Percentiles rank a stretch among this genome's conserved stretches.
Evolutionary conservation across 2,797 vertebrate species (phyloP).

Genomic region (Orientallactaga sibirica): DNA sequence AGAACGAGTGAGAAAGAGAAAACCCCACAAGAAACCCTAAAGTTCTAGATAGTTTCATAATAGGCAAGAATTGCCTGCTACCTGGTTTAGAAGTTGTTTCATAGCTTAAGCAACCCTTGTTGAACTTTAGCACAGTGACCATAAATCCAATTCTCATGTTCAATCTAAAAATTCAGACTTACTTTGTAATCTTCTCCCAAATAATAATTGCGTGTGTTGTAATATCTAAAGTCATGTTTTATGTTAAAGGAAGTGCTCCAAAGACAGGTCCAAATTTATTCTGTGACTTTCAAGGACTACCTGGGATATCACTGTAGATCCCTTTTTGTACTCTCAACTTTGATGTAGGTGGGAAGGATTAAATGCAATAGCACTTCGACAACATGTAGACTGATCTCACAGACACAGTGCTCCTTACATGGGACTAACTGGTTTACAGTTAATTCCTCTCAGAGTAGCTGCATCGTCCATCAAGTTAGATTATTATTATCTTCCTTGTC

Average conservation of each 20-base stretch:
- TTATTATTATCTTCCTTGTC: neutral
- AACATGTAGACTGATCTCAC: neutral
- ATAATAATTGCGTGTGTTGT: slow-evolving; percentile 23
- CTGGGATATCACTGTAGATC: neutral
- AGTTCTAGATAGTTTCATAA: slow-evolving; percentile 27
- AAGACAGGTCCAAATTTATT: neutral
- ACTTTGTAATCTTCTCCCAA: slow-evolving; percentile 14
- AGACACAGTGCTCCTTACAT: neutral
- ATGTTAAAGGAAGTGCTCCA: neutral
- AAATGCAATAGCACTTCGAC: neutral
- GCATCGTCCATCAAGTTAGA: neutral
- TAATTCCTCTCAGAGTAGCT: slow-evolving; percentile 9
- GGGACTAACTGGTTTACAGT: neutral
- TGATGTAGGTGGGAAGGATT: neutral
- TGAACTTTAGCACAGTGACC: neutral
- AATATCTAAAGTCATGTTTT: slow-evolving; percentile 50
- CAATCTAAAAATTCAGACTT: slow-evolving; percentile 26
- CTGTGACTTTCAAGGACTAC: neutral
- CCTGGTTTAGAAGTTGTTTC: slow-evolving; percentile 6
- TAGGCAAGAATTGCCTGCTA: slow-evolving; percentile 24
- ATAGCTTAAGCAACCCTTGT: neutral
- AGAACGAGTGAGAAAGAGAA: neutral
- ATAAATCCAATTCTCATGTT: neutral
- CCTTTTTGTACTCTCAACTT: neutral
- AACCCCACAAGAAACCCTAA: neutral